Conservation (phyloP, 2,797 vertebrate genomes). For the Melanotaenia parkinsoni region DNA sequence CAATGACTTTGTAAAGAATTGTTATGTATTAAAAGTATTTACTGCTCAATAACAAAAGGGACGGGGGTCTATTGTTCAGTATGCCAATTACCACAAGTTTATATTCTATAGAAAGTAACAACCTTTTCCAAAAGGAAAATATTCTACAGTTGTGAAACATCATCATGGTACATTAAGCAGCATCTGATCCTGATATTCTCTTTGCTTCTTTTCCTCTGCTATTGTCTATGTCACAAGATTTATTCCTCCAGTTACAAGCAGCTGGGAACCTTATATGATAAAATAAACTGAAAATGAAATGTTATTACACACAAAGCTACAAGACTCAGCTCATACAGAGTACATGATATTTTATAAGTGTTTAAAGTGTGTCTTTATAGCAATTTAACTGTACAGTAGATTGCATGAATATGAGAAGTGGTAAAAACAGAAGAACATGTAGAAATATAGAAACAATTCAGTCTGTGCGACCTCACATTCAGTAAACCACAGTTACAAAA, state of each 20-base stretch:
- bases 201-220: constrained; percentile 20
- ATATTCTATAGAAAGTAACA: constrained; percentile 10
- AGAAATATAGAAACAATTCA: background rate
- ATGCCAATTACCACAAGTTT: constrained; percentile 7
- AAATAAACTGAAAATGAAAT: constrained; percentile 44
- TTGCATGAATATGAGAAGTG: constrained; percentile 1
- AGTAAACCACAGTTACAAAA: background rate
- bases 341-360: constrained; percentile 41
- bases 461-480: background rate
- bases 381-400: constrained; percentile 8
- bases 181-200: background rate
- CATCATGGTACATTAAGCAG: background rate
- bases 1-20: constrained; percentile 43
- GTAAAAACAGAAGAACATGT: constrained; percentile 1
- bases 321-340: constrained; percentile 38
- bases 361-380: constrained; percentile 26
- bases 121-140: background rate
- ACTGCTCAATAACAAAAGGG: constrained; percentile 28
- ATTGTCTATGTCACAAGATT: constrained; percentile 31
- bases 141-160: constrained; percentile 8
- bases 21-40: constrained; percentile 39
- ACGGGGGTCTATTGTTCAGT: constrained; percentile 34
- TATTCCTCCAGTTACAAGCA: constrained; percentile 44
- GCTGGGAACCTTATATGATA: constrained; percentile 33
- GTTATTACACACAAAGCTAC: constrained; percentile 15